Evolutionary conservation across 2,797 vertebrate species (phyloP).

Genomic region (Epinephelus awoara): DNA sequence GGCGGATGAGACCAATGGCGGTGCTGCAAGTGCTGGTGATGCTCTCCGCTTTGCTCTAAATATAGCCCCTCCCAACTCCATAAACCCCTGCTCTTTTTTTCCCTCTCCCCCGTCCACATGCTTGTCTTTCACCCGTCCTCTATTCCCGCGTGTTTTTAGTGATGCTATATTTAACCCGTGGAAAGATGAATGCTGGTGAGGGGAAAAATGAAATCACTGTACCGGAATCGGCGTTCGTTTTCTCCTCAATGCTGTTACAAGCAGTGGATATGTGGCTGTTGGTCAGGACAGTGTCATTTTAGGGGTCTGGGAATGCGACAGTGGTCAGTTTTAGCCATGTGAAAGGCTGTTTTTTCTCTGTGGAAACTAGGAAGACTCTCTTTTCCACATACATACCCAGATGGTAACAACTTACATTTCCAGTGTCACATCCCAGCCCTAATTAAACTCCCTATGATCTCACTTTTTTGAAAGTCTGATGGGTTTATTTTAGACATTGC

Average conservation of each 20-base stretch:
- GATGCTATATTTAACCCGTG: slow-evolving; percentile 80
- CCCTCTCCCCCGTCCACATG: slow-evolving; percentile 43
- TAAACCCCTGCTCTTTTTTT: slow-evolving; percentile 46
- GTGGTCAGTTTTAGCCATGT: slow-evolving; percentile 36
- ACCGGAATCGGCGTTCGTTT: slow-evolving; percentile 38
- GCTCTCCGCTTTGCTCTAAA: slow-evolving; percentile 59
- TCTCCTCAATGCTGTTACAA: slow-evolving; percentile 23
- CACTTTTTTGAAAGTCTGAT: slow-evolving; percentile 23
- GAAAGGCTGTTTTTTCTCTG: neutral
- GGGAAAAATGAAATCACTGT: slow-evolving; percentile 63
- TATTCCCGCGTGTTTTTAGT: slow-evolving; percentile 71
- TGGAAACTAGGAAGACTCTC: slow-evolving; percentile 36
- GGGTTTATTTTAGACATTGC: slow-evolving; percentile 22
- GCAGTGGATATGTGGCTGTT: slow-evolving; percentile 3
- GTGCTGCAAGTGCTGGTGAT: slow-evolving; percentile 42
- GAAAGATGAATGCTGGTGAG: slow-evolving; percentile 59
- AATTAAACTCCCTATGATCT: slow-evolving; percentile 35
- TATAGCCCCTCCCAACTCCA: slow-evolving; percentile 62
- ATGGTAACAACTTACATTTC: slow-evolving; percentile 37
- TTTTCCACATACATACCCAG: slow-evolving; percentile 11
- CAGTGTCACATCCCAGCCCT: slow-evolving; percentile 15
- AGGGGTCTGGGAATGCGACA: slow-evolving; percentile 29
- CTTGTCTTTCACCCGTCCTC: slow-evolving; percentile 81
- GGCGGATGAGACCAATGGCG: slow-evolving; percentile 26
- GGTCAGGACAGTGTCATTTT: slow-evolving; percentile 40